These are phyloP conservation scores for Griposia aprilina DNA, from an alignment of 2,888 invertebrate genomes.

Conservation along the genomic window DNA sequence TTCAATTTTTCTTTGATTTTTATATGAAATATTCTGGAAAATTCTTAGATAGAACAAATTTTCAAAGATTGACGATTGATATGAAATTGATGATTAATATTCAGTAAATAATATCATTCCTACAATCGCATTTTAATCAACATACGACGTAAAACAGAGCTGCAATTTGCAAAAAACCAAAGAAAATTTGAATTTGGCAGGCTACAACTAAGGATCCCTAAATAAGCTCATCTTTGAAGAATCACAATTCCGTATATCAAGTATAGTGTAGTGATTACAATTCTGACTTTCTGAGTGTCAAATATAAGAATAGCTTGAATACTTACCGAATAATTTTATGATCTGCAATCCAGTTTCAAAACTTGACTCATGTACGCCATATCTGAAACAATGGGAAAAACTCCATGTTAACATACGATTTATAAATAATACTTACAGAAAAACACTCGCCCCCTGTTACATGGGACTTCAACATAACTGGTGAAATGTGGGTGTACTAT, in stretches of 20 bases:
- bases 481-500: neutral
- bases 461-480: neutral
- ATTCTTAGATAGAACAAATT: too few relatives aligned
- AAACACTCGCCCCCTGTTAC: too few relatives aligned
- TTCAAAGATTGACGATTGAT: too few relatives aligned
- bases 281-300: neutral
- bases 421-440: neutral
- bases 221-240: neutral
- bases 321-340: conserved; percentile 59
- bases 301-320: neutral
- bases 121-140: too few relatives aligned
- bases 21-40: too few relatives aligned
- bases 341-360: conserved; percentile 32
- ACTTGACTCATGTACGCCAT: conserved; percentile 32
- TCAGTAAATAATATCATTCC: too few relatives aligned
- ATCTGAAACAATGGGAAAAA: conserved; percentile 52
- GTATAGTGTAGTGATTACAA: neutral
- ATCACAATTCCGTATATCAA: neutral
- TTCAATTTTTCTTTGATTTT: too few relatives aligned
- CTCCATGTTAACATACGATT: neutral
- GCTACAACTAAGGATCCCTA: neutral
- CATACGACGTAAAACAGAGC: too few relatives aligned
- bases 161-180: too few relatives aligned
- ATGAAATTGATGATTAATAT: too few relatives aligned
- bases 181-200: too few relatives aligned